Evolutionary conservation across 1,140 invertebrate species (phyloP), one percentile per base, ranked within the genome.

Genomic region (Eupristina koningsbergeri): DNA sequence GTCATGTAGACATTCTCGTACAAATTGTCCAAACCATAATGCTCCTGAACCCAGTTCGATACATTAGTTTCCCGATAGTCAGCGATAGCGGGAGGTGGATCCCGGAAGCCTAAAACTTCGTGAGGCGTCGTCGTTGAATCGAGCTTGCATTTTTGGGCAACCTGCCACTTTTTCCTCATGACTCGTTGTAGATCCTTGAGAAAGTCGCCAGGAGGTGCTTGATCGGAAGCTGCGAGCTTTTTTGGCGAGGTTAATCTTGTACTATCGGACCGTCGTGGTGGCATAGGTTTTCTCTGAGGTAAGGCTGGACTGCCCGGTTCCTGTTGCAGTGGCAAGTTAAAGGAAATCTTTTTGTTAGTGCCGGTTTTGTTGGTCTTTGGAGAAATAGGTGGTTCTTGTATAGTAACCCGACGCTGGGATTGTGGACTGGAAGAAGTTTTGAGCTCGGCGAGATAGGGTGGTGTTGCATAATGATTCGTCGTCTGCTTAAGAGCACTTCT

Each of bases 151-250:
- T 98, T 98, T 86, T 98, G 97, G 0, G 97, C 96, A 2, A 97
- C 96, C 89, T 98, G 96, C 97, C 97, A 98, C 88, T 98, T 98
- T 86, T 98, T 98, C 74, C 96, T 94, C 96, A 98, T 98, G 0
- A 98, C 97, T 71, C 97, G 93, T 86, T 98, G 97, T 13, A 98
- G 92, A 91, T 98, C 97, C 88, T 96, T 96, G 15, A 98, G 92
- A 87, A 98, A 98, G 69, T 96, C 96, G 8, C 94, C 94, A 0
- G 97, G 96, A 3, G 97, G 96, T 87, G 96, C 96, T 81, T 94
- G 94, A 47, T 94, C 93, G 0, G 95, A 95, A 39, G 95, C 94
- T 0, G 94, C 93, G 29, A 96, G 92, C 84, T 96, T 96, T 86
- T 96, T 96, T 0, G 96, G 96, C n/a, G 95, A 96, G 0, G 94